A percentile compares a stretch with the other conserved stretches of the same genome.
phyloP scores from a whole-genome alignment of 1,140 invertebrate species.

The Nasonia giraulti region DNA sequence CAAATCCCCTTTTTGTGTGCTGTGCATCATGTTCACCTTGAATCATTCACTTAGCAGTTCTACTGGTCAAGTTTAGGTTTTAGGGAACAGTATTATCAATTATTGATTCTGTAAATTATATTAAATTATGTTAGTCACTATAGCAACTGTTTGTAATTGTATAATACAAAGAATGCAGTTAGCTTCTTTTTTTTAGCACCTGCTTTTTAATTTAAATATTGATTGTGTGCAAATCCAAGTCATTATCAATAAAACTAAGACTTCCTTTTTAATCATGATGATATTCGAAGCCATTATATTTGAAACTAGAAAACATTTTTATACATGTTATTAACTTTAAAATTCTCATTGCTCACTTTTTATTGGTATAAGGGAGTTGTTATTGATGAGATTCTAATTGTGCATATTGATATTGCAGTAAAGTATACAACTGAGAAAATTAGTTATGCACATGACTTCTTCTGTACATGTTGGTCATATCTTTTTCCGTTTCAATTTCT shows the following conservation, averaged over 20 bases:
- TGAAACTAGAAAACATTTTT: background rate
- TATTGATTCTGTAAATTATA: background rate
- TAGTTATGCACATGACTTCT: conserved; percentile 40
- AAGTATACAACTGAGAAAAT: conserved; percentile 8
- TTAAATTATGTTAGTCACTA: background rate
- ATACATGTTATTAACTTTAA: background rate
- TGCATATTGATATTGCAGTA: background rate
- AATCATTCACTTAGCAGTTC: too few relatives aligned
- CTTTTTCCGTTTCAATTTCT: conserved; percentile 46
- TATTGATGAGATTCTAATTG: background rate
- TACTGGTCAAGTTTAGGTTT: background rate
- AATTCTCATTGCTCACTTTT: background rate
- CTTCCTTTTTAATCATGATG: background rate
- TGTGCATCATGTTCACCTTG: too few relatives aligned
- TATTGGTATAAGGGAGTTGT: background rate
- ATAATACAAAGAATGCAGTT: background rate
- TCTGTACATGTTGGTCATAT: conserved; percentile 35
- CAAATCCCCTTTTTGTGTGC: too few relatives aligned
- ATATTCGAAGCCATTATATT: background rate
- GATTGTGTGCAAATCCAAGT: too few relatives aligned
- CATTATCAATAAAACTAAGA: too few relatives aligned
- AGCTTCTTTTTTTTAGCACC: background rate
- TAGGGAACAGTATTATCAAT: background rate
- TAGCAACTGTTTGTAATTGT: background rate
- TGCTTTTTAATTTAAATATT: background rate